Evolutionary conservation across 2,797 vertebrate genomes (phyloP), one percentile per base, ranked within the genome.

Genomic region (Sebastolobus altivelis): DNA sequence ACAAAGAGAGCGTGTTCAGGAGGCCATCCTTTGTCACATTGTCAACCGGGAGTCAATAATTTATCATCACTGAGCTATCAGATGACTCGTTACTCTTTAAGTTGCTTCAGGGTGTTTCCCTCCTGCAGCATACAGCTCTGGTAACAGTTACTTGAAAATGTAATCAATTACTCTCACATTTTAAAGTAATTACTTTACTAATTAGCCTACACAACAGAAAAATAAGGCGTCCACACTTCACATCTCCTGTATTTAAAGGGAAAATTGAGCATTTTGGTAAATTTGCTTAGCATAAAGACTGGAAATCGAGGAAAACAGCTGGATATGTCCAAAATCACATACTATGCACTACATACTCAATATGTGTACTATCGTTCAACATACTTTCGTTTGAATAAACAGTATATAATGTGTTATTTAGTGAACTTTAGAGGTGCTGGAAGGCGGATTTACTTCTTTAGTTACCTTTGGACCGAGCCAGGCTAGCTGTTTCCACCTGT

Each of bases 1-100:
- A 90, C 88, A 93, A 89, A 91, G 87, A 60, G 59, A 58, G 77
- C 59, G 79, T 80, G 83, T 86, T 77, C 80, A 70, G 65, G 74
- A 72, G 81, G 81, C 65, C 68, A 5, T 77, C 81, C 79, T 87
- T 91, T 92, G 90, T 93, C 73, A 27, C 80, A 18, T 29, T 75
- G 79, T 92, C 87, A 78, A 76, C 81, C 83, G 38, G 74, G 60
- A 73, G 75, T 94, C 87, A 93, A 92, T 93, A 84, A 93, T 94
- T 92, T 13, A 94, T 90, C 82, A 74, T 72, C 81, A 20, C 55
- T 20, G 60, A 69, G 70, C 33, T 73, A 83, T 91, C 83, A 13
- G 6, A 27, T 93, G 62, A 83, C 84, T 20, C 72, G 61, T 65
- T 8, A 12, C 20, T 69, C 49, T 54, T 22, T 8, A n/a, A 37